These are phyloP conservation scores for Drosophila nebulosa DNA, from an alignment of 1,140 invertebrate genomes.

Conservation along the genomic window DNA sequence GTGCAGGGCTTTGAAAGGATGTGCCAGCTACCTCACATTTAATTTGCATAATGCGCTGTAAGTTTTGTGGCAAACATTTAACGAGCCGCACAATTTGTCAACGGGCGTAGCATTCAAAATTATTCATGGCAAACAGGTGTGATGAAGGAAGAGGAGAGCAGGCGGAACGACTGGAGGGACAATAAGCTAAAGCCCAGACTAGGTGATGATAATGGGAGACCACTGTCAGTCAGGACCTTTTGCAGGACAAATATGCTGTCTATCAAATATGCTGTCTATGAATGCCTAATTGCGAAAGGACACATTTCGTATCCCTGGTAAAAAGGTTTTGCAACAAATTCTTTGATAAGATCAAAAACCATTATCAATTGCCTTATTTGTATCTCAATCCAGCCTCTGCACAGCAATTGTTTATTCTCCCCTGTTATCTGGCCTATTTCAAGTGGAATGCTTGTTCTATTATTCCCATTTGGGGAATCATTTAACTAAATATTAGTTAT, in stretches of 20 bases:
- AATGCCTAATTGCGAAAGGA: conserved; percentile 35
- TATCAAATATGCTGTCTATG: conserved; percentile 49
- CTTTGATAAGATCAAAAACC: background rate
- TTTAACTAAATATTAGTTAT: background rate
- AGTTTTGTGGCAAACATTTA: conserved; percentile 45
- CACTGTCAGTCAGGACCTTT: too few species aligned
- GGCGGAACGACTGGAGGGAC: background rate
- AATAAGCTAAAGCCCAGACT: background rate
- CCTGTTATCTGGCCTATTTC: background rate
- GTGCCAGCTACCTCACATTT: background rate
- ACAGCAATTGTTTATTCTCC: background rate
- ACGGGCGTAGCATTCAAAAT: conserved; percentile 24
- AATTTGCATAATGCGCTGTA: conserved; percentile 45
- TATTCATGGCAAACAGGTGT: conserved; percentile 30
- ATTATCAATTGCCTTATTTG: too few species aligned
- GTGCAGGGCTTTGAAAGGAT: conserved; percentile 5
- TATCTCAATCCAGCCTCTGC: background rate
- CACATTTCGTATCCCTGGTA: conserved; percentile 27
- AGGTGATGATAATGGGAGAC: background rate
- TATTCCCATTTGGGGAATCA: background rate
- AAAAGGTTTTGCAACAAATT: conserved; percentile 5
- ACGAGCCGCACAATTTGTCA: conserved; percentile 52
- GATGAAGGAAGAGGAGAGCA: background rate
- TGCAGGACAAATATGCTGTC: conserved; percentile 29
- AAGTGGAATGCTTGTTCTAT: background rate